These are phyloP conservation scores for Eupelmus urozonus DNA, from an alignment of 2,888 invertebrate species.

Conservation along the genomic window DNA sequence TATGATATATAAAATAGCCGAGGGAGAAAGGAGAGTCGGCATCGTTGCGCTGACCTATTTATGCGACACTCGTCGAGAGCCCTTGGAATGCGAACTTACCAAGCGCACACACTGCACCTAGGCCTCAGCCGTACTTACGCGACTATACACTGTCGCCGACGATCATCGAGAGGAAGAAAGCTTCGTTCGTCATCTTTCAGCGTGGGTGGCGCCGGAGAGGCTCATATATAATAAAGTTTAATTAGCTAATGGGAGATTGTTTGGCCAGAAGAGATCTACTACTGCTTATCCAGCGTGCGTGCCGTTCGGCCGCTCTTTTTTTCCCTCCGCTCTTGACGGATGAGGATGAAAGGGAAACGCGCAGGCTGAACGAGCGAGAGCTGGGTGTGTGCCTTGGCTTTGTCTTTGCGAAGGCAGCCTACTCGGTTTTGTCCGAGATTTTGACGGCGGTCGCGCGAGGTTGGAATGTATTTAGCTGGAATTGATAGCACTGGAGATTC, in stretches of 20 bases:
- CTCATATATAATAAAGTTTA: conserved; percentile 61
- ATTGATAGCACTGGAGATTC: too few relatives aligned
- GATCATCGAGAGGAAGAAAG: not conserved
- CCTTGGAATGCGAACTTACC: conserved; percentile 8
- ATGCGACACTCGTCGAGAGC: not conserved
- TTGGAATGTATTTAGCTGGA: too few relatives aligned
- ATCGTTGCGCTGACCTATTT: conserved; percentile 17
- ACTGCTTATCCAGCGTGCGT: not conserved
- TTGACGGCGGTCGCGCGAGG: too few relatives aligned
- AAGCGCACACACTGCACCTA: not conserved
- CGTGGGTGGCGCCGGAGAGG: not conserved
- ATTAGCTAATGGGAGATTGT: conserved; percentile 65
- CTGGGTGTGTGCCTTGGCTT: not conserved
- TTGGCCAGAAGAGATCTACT: conserved; percentile 49
- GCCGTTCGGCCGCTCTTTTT: too few relatives aligned
- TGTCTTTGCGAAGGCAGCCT: not conserved
- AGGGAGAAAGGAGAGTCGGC: not conserved
- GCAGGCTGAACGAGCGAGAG: not conserved
- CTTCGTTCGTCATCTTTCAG: not conserved
- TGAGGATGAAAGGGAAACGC: not conserved
- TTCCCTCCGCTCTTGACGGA: not conserved
- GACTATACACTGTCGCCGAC: not conserved
- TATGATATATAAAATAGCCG: not conserved
- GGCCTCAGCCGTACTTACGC: too few relatives aligned
- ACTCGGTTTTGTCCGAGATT: not conserved